Conservation (phyloP, 2,888 invertebrate genomes). For the Fragum sueziense region DNA sequence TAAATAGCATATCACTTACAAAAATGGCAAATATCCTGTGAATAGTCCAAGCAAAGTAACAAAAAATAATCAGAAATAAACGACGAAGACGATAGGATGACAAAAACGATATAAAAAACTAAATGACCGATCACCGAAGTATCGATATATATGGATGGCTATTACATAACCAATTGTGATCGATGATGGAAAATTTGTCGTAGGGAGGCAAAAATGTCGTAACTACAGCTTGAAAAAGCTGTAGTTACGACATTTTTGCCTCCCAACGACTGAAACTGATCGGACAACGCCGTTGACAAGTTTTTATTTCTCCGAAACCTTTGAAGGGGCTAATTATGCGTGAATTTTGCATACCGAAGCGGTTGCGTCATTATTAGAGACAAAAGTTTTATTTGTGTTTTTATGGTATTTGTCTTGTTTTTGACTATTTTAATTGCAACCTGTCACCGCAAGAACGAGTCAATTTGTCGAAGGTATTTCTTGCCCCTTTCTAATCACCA, state of each 20-base stretch:
- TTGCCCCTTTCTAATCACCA: no score
- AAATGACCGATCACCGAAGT: slow-evolving; percentile 15
- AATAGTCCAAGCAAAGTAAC: not conserved
- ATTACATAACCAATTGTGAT: slow-evolving; percentile 13
- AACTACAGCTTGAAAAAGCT: not conserved
- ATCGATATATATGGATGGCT: not conserved
- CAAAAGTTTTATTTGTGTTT: slow-evolving; percentile 7
- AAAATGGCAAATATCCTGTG: not conserved
- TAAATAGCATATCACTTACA: no score
- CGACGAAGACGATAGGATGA: not conserved
- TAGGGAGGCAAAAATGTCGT: not conserved
- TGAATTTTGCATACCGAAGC: slow-evolving; percentile 40
- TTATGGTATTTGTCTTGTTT: slow-evolving; percentile 7
- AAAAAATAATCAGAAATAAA: no score
- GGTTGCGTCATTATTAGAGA: slow-evolving; percentile 20
- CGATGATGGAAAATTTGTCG: not conserved
- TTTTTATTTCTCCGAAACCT: slow-evolving; percentile 30
- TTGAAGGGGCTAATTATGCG: slow-evolving; percentile 47
- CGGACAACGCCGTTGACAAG: not conserved
- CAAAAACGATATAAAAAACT: not conserved
- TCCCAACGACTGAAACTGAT: not conserved
- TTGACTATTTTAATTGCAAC: slow-evolving; percentile 17
- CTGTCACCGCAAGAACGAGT: not conserved
- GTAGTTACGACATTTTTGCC: not conserved
- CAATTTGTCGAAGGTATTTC: not conserved